Percentiles rank a stretch among this genome's conserved stretches.
These are phyloP conservation scores for Penaeus monodon DNA, from an alignment of 2,888 invertebrate genomes.

Conservation along the genomic window DNA sequence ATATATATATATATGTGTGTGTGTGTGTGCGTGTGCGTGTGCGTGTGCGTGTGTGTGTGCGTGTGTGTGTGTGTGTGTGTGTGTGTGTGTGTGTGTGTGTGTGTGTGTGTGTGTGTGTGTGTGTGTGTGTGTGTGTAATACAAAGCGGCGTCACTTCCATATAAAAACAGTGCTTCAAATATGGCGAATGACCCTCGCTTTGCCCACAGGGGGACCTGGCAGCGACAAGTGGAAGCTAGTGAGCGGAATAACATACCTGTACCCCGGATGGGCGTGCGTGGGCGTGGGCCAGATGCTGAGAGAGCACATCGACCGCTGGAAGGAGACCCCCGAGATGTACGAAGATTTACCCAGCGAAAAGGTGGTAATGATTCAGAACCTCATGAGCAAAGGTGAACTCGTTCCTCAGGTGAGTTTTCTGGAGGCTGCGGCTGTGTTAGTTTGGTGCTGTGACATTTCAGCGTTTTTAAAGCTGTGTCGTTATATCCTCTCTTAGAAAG, in stretches of 20 bases:
- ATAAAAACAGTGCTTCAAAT: background rate
- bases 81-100: background rate
- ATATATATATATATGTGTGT: background rate
- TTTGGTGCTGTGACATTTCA: background rate
- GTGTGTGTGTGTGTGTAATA: background rate
- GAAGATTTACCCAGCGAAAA: conserved; percentile 72
- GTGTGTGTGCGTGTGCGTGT: background rate
- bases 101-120: background rate
- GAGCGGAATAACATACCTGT: conserved; percentile 75
- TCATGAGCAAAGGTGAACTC: conserved; percentile 84
- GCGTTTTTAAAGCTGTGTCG: too few species aligned
- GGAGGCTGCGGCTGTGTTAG: background rate
- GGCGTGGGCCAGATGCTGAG: conserved; percentile 85
- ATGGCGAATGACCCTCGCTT: background rate
- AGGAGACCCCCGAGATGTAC: conserved; percentile 71
- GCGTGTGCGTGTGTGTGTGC: background rate
- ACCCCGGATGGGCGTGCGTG: conserved; percentile 82
- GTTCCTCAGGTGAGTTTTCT: conserved; percentile 73
- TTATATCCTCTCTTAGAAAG: too few species aligned
- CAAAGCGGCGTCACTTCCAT: too few species aligned
- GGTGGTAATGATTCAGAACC: conserved; percentile 68
- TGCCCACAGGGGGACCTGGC: conserved; percentile 83
- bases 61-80: background rate
- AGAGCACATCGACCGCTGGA: conserved; percentile 78
- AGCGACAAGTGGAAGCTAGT: conserved; percentile 89